phyloP scores from a whole-genome alignment of 1,140 invertebrate species.

The Caerostris extrusa region DNA sequence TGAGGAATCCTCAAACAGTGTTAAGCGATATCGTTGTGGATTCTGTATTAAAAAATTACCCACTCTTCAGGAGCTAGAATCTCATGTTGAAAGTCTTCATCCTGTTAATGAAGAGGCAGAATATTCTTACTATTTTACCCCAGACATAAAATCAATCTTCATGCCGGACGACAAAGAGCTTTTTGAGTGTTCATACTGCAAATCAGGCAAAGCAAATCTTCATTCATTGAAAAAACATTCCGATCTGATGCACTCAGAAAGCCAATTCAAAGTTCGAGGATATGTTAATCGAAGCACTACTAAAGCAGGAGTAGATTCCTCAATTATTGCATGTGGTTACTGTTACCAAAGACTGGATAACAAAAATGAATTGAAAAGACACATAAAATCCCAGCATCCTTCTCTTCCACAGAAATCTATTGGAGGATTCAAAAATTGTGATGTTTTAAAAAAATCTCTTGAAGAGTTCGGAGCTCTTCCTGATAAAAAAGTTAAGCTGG shows the following conservation, averaged over 20 bases:
- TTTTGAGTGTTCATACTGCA: constrained; percentile 73
- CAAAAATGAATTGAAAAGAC: background rate
- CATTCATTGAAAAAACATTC: constrained; percentile 41
- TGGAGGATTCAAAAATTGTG: background rate
- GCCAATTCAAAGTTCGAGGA: constrained; percentile 54
- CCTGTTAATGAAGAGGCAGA: constrained; percentile 29
- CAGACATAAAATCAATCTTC: constrained; percentile 19
- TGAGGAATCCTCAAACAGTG: background rate
- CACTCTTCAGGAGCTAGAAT: constrained; percentile 11
- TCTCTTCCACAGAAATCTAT: constrained; percentile 10
- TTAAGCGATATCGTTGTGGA: constrained; percentile 54
- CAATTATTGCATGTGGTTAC: constrained; percentile 36
- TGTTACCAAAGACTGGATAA: constrained; percentile 42
- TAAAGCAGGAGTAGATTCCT: background rate
- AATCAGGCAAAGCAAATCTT: constrained; percentile 50
- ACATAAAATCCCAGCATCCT: constrained; percentile 18
- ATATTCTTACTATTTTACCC: constrained; percentile 60
- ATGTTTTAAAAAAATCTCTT: background rate
- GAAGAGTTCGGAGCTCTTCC: background rate
- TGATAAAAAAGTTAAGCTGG: background rate
- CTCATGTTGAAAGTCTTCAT: constrained; percentile 51
- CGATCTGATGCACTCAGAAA: constrained; percentile 55
- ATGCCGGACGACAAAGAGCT: background rate
- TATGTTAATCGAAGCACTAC: background rate
- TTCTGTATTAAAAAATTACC: constrained; percentile 49